Base-by-base conservation (phyloP, 1,140 invertebrate species). In the Eufriesea mexicana region DNA sequence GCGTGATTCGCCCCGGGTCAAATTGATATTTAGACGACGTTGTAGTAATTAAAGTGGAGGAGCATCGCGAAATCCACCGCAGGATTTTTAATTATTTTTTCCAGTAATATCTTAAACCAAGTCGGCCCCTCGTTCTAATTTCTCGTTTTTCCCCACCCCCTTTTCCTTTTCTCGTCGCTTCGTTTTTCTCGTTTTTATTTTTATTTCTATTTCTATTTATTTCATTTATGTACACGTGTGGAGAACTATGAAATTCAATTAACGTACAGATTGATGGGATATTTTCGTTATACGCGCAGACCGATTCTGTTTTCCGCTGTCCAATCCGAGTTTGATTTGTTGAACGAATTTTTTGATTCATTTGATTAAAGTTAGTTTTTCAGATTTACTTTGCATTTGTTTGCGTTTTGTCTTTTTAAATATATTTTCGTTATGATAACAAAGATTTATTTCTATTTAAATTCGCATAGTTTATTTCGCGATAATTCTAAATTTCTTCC, bases 11-110 rank as follows among this genome's bases (percentile, higher is more conserved):
- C 70, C 28, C 35, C 5, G 9, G 61, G 78, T 16, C 28, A 74
- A 71, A 80, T 51, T 80, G 45, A 81, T 84, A 79, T 84, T 80
- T 80, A 74, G 73, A 80, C 54, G 59, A 10, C 20, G 67, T 55
- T 51, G 14, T 35, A 64, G 57, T 35, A 72, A 79, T 84, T 84
- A 79, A 66, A 68, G 28, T 12, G 25, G 8, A 12, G 18, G 16
- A 72, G 42, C 45, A 35, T 23, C 23, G 57, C 12, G 51, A 51
- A 14, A 16, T 28, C 18, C 51, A 23, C 8, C 45, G n/a, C 12
- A 1, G 8, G 62, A 64, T 28, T 49, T 71, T 49, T 25, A n/a
- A 57, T 45, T 78, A 57, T 57, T 59, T 49, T 23, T 25, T 23
- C 8, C 8, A n/a, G 62, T 25, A 64, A 42, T 64, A 42, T 64